These are phyloP conservation scores for Heterochromis multidens DNA, from an alignment of 2,113 vertebrate species.

Conservation along the genomic window DNA sequence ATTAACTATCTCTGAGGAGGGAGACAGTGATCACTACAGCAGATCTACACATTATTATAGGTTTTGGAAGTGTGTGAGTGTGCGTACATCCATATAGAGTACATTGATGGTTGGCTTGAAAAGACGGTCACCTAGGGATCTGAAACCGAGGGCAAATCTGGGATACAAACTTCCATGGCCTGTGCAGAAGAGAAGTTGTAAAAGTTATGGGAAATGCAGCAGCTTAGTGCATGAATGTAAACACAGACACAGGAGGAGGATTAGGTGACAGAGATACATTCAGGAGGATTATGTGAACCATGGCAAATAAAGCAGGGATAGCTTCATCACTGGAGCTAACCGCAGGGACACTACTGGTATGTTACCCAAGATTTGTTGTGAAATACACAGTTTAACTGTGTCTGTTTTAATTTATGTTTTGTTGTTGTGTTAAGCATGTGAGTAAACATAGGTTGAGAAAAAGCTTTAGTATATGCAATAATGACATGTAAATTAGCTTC, in stretches of 20 bases:
- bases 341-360: neutral
- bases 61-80: neutral
- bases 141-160: neutral
- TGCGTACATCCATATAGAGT: neutral
- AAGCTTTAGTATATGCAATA: neutral
- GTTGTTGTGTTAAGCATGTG: neutral
- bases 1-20: slow-evolving; percentile 64
- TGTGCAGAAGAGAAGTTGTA: neutral
- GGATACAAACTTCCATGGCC: neutral
- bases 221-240: neutral
- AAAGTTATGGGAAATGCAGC: neutral
- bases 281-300: neutral
- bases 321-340: neutral
- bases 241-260: neutral
- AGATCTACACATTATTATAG: slow-evolving; percentile 43
- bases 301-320: neutral
- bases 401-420: neutral
- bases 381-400: neutral
- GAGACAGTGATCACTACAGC: slow-evolving; percentile 55
- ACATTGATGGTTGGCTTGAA: neutral
- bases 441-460: neutral
- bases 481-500: neutral
- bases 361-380: neutral
- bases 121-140: neutral
- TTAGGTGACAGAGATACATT: neutral